Base-by-base conservation (phyloP, 2,113 vertebrate genomes). In the Corvus moneduloides region DNA sequence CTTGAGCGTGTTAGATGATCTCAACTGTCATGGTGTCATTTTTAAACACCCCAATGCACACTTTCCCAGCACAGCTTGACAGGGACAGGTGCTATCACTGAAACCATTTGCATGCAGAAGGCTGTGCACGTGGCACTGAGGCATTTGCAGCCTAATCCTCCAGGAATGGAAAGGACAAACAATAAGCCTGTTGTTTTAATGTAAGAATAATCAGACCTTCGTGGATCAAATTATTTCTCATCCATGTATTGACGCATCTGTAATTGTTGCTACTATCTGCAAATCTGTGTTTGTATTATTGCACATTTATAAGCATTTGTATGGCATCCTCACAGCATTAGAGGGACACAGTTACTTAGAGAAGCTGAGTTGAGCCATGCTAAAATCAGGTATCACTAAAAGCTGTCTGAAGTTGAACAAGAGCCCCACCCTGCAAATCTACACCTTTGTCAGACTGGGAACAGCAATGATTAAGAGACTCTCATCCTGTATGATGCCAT, bases 1-100 rank as follows among this genome's bases (percentile, higher is more conserved):
- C 89, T 93, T 84, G 85, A 94, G 73, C 52, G 28, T 17, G 59
- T 61, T 61, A 55, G 87, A 79, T 91, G 94, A 91, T 96, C 62
- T 95, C 89, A 54, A 9, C 82, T 94, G 84, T 87, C 91, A 90
- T 35, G 26, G 71, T 94, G 73, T 94, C 95, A 91, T 82, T 96
- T 95, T 96, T 89, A 87, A 93, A 80, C 69, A 90, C 67, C 51
- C 35, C 81, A 84, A 9, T 93, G 90, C 88, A 91, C 87, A 68
- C 62, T 78, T 58, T 82, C 73, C 75, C 39, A 3, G 51, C 2
- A 4, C 82, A 94, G 52, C 84, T 85, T 95, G 82, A 95, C 90
- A 87, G 75, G 72, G 71, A 63, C 91, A 94, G 93, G 92, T 97
- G 93, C 52, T 92, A 33, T 2, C 58, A 37, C 37, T 82, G 48